A percentile compares a stretch with the other conserved stretches of the same genome.
phyloP scores from a whole-genome alignment of 2,888 invertebrate genomes.

The Tetanocera ferruginea region DNA sequence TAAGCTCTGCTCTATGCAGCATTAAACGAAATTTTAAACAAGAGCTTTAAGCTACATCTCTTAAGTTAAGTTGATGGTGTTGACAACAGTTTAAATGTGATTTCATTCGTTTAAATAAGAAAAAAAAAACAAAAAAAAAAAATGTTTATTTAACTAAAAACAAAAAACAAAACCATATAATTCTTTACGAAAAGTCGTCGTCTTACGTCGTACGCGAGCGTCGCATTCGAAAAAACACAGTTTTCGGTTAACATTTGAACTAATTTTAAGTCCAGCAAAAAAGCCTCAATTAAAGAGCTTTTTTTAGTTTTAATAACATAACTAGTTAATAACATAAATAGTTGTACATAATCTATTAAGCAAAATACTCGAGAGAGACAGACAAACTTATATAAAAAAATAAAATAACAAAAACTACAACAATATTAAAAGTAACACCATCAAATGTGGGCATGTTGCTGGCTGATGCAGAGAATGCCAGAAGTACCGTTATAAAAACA shows the following conservation, averaged over 20 bases:
- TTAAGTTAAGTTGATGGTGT: not conserved
- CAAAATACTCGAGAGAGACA: constrained; percentile 30
- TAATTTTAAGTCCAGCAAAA: constrained; percentile 15
- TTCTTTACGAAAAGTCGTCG: not conserved
- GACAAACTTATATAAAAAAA: not conserved
- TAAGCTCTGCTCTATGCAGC: not conserved
- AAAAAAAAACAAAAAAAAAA: not conserved
- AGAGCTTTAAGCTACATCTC: not conserved
- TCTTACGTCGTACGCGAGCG: constrained; percentile 6
- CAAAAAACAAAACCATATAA: not conserved
- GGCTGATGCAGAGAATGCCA: constrained; percentile 31
- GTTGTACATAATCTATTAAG: not conserved
- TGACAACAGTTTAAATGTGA: not conserved
- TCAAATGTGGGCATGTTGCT: constrained; percentile 49
- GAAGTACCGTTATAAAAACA: constrained; percentile 18
- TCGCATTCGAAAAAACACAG: constrained; percentile 38
- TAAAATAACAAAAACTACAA: not conserved
- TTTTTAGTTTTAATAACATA: constrained; percentile 17
- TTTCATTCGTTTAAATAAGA: not conserved
- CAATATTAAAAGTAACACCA: not conserved
- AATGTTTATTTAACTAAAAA: not conserved
- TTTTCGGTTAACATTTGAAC: constrained; percentile 45
- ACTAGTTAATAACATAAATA: not conserved
- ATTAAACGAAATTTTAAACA: not conserved
- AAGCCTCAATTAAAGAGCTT: not conserved